Percentiles rank a stretch among this genome's conserved stretches.
phyloP scores from a whole-genome alignment of 1,140 invertebrate species.

The Galendromus occidentalis region DNA sequence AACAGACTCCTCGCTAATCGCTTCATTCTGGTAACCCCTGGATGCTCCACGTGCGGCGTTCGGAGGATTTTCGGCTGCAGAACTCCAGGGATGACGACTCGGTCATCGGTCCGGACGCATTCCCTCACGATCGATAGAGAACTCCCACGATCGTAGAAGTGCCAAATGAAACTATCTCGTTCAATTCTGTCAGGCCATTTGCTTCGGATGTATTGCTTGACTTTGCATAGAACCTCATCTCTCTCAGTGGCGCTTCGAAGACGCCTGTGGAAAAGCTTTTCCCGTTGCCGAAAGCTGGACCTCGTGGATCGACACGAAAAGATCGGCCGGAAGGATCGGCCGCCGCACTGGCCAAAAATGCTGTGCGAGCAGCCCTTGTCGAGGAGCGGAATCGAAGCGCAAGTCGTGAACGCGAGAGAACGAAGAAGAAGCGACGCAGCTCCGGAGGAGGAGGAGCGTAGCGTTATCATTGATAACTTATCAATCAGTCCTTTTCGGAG shows the following conservation, averaged over 20 bases:
- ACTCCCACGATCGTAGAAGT: neutral
- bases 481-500: no score
- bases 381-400: no score
- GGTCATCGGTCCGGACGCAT: slow-evolving; percentile 23
- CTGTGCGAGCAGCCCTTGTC: no score
- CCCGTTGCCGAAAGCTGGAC: no score
- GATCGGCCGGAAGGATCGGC: no score
- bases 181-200: neutral
- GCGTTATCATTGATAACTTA: no score
- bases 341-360: no score
- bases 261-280: no score
- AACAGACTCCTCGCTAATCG: slow-evolving; percentile 25
- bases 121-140: slow-evolving; percentile 8
- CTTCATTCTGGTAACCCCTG: slow-evolving; percentile 30
- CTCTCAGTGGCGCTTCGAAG: neutral
- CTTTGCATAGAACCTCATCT: neutral
- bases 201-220: neutral
- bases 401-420: no score
- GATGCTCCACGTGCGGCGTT: slow-evolving; percentile 27
- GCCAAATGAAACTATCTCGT: neutral
- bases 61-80: slow-evolving; percentile 21
- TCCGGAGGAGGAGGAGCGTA: no score
- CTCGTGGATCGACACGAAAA: no score
- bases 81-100: slow-evolving; percentile 23
- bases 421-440: no score